Base-by-base conservation (phyloP, 2,113 vertebrate genomes). In the Jacana jacana region DNA sequence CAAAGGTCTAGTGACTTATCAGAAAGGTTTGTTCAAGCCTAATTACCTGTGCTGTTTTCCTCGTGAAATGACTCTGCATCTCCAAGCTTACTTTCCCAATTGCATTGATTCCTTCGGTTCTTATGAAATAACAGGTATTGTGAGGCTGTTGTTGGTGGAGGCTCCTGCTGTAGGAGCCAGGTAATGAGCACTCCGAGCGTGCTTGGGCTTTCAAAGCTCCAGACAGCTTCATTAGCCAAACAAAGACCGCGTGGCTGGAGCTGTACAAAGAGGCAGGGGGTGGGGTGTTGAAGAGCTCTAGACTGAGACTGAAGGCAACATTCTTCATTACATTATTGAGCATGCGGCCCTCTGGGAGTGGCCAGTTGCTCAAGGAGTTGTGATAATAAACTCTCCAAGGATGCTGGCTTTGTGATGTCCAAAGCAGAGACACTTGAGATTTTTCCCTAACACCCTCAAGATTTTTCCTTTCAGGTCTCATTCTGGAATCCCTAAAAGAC, bases 361-460 rank as follows among this genome's bases (percentile, higher is more conserved):
- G 69, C 42, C 37, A 40, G 28, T 39, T 89, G 37, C 42, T 70
- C 73, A 75, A 78, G 52, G 40, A 78, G 81, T 25, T 73, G 64
- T 46, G 86, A 86, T 91, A 86, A 96, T 63, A 96, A 93, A 61
- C 66, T 90, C 93, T 95, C 75, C 49, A n/a, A 90, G 76, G 76
- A 93, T 57, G 75, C 14, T 2, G 7, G 37, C 44, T 77, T 82
- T 82, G 72, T 87, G 18, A 39, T 51, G 61, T 28, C 57, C 79
- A 72, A 71, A 85, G 61, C 37, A 52, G 30, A 81, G 66, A 24
- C 58, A 48, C 13, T n/a, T 33, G 66, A 81, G 64, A 69, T 37
- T 28, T 25, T 65, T 37, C 49, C 40, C 11, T 37, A 78, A 20
- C 42, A 80, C 24, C 20, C 31, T 75, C 72, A 57, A 64, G 42